Percentiles rank a stretch among this genome's conserved stretches.
Conservation (phyloP, 2,888 invertebrate species). For the Drosophila robusta region DNA sequence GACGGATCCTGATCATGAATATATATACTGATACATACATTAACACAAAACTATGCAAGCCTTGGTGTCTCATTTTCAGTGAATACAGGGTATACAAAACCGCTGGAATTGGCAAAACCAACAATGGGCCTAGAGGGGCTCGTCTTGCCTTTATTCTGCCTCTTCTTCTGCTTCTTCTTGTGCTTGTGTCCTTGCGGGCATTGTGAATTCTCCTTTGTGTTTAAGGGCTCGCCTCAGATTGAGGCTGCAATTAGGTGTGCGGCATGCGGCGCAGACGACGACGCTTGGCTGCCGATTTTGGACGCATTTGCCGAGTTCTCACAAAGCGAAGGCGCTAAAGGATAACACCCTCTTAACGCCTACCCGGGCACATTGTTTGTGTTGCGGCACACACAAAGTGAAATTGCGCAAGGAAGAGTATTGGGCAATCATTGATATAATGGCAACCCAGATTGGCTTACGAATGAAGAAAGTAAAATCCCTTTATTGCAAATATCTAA, state of each 20-base stretch:
- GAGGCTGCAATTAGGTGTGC: constrained; percentile 78
- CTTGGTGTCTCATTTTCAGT: too few relatives aligned
- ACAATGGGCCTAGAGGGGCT: constrained; percentile 51
- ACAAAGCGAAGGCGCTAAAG: constrained; percentile 81
- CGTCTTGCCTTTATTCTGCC: constrained; percentile 28
- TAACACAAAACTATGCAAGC: too few relatives aligned
- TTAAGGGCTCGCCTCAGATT: constrained; percentile 16
- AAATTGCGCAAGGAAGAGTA: constrained; percentile 17
- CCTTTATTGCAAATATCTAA: background rate
- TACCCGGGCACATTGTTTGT: constrained; percentile 57
- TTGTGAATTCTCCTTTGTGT: constrained; percentile 66
- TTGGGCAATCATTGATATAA: constrained; percentile 27
- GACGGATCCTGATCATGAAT: too few relatives aligned
- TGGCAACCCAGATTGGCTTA: constrained; percentile 7
- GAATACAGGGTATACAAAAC: background rate
- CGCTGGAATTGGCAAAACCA: constrained; percentile 49
- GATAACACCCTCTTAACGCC: constrained; percentile 84
- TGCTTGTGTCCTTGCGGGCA: constrained; percentile 65
- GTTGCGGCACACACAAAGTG: constrained; percentile 52
- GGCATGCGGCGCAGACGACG: constrained; percentile 36
- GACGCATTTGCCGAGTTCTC: constrained; percentile 39
- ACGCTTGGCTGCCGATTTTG: constrained; percentile 45
- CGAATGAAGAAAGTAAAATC: background rate
- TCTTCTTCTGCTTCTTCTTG: constrained; percentile 17
- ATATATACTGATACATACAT: too few relatives aligned